These are phyloP conservation scores for Azemiops feae DNA, from an alignment of 2,113 vertebrate genomes.

Conservation along the genomic window DNA sequence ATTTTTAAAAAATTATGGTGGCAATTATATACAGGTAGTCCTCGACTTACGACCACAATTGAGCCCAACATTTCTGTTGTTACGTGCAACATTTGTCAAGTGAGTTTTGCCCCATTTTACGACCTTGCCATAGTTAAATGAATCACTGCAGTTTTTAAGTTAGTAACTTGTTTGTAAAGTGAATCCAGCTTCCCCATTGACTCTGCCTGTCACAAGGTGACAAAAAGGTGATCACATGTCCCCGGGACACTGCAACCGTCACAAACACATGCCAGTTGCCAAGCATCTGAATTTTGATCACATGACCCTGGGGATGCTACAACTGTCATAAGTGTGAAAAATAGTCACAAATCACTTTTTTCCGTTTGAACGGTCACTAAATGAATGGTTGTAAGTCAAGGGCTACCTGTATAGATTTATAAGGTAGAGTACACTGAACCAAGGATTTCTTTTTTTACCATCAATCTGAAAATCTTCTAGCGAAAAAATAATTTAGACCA, in stretches of 20 bases:
- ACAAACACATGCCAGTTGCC: neutral
- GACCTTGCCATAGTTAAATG: neutral
- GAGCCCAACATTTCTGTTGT: neutral
- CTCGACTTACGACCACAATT: neutral
- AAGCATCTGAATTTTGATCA: neutral
- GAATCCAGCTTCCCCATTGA: neutral
- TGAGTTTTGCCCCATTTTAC: neutral
- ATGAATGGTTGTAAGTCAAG: neutral
- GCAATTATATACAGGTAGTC: neutral
- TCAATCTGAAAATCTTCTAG: neutral
- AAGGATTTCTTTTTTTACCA: neutral
- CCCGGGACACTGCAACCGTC: neutral
- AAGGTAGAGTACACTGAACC: neutral
- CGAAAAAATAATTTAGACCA: neutral
- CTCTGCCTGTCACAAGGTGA: neutral
- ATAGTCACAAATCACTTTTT: neutral
- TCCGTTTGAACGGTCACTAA: neutral
- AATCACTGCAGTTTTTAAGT: neutral
- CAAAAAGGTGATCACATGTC: neutral
- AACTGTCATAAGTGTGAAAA: neutral
- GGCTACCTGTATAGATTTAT: neutral
- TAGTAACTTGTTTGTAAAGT: neutral
- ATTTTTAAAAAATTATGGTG: neutral
- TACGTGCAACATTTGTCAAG: neutral
- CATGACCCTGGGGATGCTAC: neutral